Evolutionary conservation across 2,113 vertebrate species (phyloP), one percentile per base, ranked within the genome.

Genomic region (Sturnira hondurensis): DNA sequence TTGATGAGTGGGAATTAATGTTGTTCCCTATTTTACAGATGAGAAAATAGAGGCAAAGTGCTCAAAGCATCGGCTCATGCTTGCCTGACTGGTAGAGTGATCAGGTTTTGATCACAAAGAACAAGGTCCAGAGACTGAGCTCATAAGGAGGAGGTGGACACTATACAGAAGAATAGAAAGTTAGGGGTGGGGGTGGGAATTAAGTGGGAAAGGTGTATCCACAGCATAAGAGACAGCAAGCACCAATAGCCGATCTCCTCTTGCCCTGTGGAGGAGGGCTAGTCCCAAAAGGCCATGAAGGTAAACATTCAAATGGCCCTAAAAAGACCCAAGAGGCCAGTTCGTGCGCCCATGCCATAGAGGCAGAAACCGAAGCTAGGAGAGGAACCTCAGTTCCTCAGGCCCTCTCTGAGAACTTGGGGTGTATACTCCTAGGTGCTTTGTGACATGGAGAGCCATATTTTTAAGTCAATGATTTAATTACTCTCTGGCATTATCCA

Each of bases 181-280:
- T 43, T 2, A 3, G 8, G 7, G 10, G 8, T 7, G 20, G 4
- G 17, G 47, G 19, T 15, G 0, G 19, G 9, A 16, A 36, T 71
- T 31, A 38, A 70, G 33, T 2, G 12, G 16, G 33, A 33, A 33
- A 56, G 50, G 73, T 24, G 33, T 47, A 7, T 3, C 45, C n/a
- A 3, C 33, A 43, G 52, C 38, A n/a, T 54, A 71, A 77, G 33
- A 38, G 28, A 70, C 16, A 67, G 50, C 28, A 16, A 67, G 50
- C 28, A 19, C 43, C 65, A 63, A 54, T 56, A 31, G 56, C 43
- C 80, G 16, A 0, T 26, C 26, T 80, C 70, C 78, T 90, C 24
- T 36, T 24, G 12, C 19, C 20, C 38, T 3, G 0, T 2, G 12
- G n/a, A 68, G 10, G 26, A 65, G 5, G 68, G 14, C 78, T 73